Evolutionary conservation across 2,113 vertebrate species (phyloP).

Genomic region (Cettia cetti): DNA sequence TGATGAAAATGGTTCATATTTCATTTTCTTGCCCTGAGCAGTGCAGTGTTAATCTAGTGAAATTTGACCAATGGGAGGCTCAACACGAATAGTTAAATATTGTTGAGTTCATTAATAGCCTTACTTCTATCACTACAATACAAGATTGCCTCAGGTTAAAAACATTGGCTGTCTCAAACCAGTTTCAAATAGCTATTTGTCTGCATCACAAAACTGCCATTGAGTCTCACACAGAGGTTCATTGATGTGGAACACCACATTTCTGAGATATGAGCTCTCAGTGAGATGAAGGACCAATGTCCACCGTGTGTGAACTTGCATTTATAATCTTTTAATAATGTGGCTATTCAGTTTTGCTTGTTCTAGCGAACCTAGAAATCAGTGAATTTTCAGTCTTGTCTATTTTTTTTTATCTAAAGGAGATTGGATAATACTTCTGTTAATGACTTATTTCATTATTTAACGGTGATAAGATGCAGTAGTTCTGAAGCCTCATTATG

Average conservation of each 20-base stretch:
- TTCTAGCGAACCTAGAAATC: background rate
- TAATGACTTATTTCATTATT: background rate
- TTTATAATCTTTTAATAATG: conserved; percentile 50
- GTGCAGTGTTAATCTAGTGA: background rate
- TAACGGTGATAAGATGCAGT: background rate
- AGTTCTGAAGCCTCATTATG: background rate
- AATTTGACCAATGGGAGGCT: background rate
- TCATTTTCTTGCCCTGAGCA: background rate
- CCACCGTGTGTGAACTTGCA: conserved; percentile 22
- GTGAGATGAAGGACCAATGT: background rate
- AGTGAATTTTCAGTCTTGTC: background rate
- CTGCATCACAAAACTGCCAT: conserved; percentile 54
- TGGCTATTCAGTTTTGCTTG: conserved; percentile 33
- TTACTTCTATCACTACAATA: conserved; percentile 17
- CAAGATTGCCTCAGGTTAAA: conserved; percentile 41
- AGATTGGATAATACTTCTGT: background rate
- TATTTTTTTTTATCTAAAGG: background rate
- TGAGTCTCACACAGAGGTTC: conserved; percentile 38
- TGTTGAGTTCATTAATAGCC: conserved; percentile 41
- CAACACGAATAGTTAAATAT: conserved; percentile 12
- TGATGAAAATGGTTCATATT: background rate
- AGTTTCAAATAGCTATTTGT: conserved; percentile 60
- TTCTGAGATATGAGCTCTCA: conserved; percentile 39
- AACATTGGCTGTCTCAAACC: conserved; percentile 6
- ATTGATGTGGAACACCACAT: conserved; percentile 42